Evolutionary conservation across 2,113 vertebrate species (phyloP).

Genomic region (Chitala chitala): DNA sequence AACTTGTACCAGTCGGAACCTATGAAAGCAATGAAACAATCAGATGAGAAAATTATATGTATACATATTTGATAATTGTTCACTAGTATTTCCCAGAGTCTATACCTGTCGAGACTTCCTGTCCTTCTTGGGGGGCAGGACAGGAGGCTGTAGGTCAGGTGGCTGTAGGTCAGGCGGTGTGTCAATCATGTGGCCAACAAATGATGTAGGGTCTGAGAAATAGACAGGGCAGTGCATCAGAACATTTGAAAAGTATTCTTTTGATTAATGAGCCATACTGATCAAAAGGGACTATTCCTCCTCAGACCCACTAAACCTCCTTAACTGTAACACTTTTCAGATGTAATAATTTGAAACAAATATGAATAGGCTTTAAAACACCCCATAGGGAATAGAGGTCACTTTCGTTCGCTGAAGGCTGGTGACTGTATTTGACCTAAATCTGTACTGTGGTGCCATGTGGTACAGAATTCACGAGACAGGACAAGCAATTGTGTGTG

Average conservation of each 20-base stretch:
- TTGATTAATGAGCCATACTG: background rate
- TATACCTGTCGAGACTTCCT: conserved; percentile 45
- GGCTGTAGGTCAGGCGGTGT: conserved; percentile 44
- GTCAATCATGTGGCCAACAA: conserved; percentile 33
- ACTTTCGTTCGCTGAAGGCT: too few species aligned
- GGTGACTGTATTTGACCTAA: too few species aligned
- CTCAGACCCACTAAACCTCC: too few species aligned
- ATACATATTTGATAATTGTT: too few species aligned
- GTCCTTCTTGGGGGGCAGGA: conserved; percentile 73
- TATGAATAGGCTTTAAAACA: too few species aligned
- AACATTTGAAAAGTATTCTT: background rate
- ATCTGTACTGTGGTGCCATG: background rate
- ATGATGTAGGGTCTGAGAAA: conserved; percentile 61
- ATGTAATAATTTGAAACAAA: too few species aligned
- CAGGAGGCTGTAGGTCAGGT: conserved; percentile 62
- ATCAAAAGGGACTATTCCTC: background rate
- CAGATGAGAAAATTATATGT: background rate
- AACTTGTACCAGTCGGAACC: conserved; percentile 41
- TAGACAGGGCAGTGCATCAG: background rate
- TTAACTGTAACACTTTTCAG: too few species aligned
- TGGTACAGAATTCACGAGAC: background rate
- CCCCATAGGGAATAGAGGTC: too few species aligned
- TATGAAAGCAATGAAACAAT: conserved; percentile 25
- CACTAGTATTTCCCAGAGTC: background rate
- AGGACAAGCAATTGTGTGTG: background rate